These are phyloP conservation scores for Lepidotrigona ventralis DNA, from an alignment of 1,140 invertebrate genomes.

Conservation along the genomic window DNA sequence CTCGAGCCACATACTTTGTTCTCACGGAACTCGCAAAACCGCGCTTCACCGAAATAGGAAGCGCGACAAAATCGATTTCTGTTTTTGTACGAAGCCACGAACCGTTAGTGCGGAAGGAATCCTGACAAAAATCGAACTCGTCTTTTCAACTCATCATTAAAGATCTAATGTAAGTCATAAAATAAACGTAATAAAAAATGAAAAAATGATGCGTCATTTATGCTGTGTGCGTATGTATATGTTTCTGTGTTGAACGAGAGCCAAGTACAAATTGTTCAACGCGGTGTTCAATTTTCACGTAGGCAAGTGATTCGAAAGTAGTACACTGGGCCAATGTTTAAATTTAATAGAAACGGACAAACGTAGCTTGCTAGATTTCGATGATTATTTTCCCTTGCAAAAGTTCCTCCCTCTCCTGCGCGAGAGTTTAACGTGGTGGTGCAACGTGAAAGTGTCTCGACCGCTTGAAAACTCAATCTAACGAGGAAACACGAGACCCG, in stretches of 20 bases:
- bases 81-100: no score
- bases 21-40: constrained; percentile 46
- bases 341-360: not conserved
- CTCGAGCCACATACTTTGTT: constrained; percentile 61
- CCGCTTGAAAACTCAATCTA: constrained; percentile 50
- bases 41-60: constrained; percentile 41
- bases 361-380: not conserved
- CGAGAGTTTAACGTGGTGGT: constrained; percentile 28
- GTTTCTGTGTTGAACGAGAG: not conserved
- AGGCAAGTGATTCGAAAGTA: not conserved
- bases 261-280: no score
- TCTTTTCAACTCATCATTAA: not conserved
- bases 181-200: not conserved
- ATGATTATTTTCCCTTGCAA: not conserved
- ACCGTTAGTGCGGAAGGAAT: constrained; percentile 1
- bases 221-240: no score
- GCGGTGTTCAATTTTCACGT: not conserved
- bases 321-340: no score
- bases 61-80: not conserved
- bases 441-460: constrained; percentile 43
- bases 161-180: no score
- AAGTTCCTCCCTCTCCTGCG: constrained; percentile 1
- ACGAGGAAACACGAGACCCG: constrained; percentile 47
- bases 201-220: not conserved
- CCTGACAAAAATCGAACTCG: not conserved